Evolutionary conservation across 2,797 vertebrate genomes (phyloP).

Genomic region (Megalops cyprinoides): DNA sequence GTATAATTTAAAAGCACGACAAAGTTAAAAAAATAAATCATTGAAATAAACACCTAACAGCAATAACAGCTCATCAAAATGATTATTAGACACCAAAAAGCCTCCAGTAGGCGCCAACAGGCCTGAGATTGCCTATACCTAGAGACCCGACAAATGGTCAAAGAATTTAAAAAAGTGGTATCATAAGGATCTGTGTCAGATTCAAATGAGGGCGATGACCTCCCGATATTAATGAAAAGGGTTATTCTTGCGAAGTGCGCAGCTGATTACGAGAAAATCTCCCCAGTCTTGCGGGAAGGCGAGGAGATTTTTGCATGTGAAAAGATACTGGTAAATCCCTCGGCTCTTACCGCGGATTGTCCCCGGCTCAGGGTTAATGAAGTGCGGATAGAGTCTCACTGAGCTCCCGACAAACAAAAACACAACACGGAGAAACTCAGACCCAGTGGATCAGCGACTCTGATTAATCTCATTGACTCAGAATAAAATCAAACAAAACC

Average conservation of each 20-base stretch:
- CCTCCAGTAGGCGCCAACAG: too few relatives aligned
- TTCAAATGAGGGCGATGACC: slow-evolving; percentile 64
- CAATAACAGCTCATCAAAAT: background rate
- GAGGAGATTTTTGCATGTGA: slow-evolving; percentile 89
- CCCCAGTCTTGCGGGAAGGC: slow-evolving; percentile 71
- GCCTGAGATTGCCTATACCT: slow-evolving; percentile 20
- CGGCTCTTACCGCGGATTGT: slow-evolving; percentile 78
- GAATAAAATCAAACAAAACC: slow-evolving; percentile 90
- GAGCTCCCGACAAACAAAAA: slow-evolving; percentile 88
- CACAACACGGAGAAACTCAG: slow-evolving; percentile 88
- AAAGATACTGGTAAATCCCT: slow-evolving; percentile 88
- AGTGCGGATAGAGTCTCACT: slow-evolving; percentile 94
- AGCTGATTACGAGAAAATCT: slow-evolving; percentile 78
- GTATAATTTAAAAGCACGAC: background rate
- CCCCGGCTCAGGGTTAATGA: slow-evolving; percentile 97
- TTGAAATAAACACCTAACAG: slow-evolving; percentile 32
- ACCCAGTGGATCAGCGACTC: slow-evolving; percentile 95
- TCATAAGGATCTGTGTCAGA: slow-evolving; percentile 71
- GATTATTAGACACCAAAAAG: background rate
- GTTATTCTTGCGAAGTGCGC: slow-evolving; percentile 80
- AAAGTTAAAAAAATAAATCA: background rate
- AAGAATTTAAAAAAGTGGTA: slow-evolving; percentile 62
- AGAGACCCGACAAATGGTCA: slow-evolving; percentile 59
- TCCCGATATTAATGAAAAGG: slow-evolving; percentile 56
- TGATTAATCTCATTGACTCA: slow-evolving; percentile 96